These are phyloP conservation scores for Heteropelma amictum DNA, from an alignment of 2,888 invertebrate species.

Conservation along the genomic window DNA sequence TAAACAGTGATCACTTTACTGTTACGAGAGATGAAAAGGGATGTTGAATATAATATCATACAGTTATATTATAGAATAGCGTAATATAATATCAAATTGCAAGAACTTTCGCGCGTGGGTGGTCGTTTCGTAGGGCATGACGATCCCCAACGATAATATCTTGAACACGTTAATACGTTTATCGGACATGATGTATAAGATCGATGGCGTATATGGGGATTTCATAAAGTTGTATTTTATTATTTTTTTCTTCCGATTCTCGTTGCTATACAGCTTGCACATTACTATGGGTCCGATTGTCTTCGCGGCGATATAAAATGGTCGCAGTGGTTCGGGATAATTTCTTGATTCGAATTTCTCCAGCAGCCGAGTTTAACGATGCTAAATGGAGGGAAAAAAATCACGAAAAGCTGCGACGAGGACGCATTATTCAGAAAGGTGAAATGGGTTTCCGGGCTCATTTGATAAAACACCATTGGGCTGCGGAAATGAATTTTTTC, in stretches of 20 bases:
- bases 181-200: too few species aligned
- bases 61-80: too few species aligned
- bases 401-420: background rate
- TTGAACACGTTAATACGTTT: too few species aligned
- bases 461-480: background rate
- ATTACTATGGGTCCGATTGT: slow-evolving; percentile 40
- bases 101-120: too few species aligned
- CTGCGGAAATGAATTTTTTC: background rate
- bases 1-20: too few species aligned
- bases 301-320: slow-evolving; percentile 30
- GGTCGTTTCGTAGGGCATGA: too few species aligned
- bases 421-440: background rate
- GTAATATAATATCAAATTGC: too few species aligned
- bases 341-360: background rate
- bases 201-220: background rate
- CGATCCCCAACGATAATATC: too few species aligned
- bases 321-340: background rate
- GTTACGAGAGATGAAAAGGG: too few species aligned
- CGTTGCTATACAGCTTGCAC: background rate
- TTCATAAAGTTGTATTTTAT: slow-evolving; percentile 24
- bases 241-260: slow-evolving; percentile 39
- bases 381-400: background rate
- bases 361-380: background rate
- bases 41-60: too few species aligned
- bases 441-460: too few species aligned